These are phyloP conservation scores for Archips crataeganus DNA, from an alignment of 2,888 invertebrate species.

Conservation along the genomic window DNA sequence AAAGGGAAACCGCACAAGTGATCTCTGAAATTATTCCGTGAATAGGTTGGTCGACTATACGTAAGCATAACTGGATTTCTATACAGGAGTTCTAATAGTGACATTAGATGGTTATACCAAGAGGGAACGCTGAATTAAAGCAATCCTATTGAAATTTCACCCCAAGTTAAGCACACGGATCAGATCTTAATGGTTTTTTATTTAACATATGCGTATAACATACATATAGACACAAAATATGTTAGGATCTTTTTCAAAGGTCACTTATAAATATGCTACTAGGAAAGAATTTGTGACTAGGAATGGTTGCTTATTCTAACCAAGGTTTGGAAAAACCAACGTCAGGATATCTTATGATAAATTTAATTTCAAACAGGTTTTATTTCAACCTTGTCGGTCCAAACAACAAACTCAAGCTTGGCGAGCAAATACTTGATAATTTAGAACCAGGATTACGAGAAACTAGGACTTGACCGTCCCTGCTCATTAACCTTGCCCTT, in stretches of 20 bases:
- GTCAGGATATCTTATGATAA: neutral
- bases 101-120: constrained; percentile 14
- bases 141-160: constrained; percentile 20
- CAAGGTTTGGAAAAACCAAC: neutral
- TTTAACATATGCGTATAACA: neutral
- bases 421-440: neutral
- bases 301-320: neutral
- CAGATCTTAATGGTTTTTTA: constrained; percentile 7
- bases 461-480: neutral
- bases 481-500: neutral
- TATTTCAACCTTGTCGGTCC: neutral
- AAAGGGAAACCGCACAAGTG: constrained; percentile 16
- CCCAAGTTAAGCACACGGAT: constrained; percentile 8
- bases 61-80: constrained; percentile 28
- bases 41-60: neutral
- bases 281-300: neutral
- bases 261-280: neutral
- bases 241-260: neutral
- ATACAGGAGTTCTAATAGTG: neutral
- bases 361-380: neutral
- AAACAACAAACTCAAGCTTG: neutral
- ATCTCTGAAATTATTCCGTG: constrained; percentile 36
- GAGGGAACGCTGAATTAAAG: constrained; percentile 31
- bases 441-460: neutral
- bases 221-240: neutral